These are phyloP conservation scores for Pelvicachromis taeniatus DNA, from an alignment of 2,113 vertebrate genomes.

Conservation along the genomic window DNA sequence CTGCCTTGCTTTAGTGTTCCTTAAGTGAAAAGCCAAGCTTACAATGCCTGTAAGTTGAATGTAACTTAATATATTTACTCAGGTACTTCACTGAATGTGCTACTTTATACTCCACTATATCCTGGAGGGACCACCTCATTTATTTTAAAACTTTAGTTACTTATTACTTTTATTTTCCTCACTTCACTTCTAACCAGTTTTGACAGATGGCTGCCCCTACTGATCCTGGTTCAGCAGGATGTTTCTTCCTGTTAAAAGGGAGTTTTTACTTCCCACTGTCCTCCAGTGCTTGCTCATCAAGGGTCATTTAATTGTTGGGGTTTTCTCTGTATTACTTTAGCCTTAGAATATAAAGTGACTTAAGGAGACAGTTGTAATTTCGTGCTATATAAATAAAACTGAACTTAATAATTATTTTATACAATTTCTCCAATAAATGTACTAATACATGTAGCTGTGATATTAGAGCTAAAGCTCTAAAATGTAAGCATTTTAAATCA, in stretches of 20 bases:
- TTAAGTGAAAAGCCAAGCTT: slow-evolving; percentile 22
- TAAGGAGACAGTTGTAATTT: background rate
- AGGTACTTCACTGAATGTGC: background rate
- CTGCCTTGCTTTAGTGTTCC: background rate
- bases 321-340: background rate
- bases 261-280: background rate
- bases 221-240: background rate
- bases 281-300: background rate
- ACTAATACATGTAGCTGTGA: background rate
- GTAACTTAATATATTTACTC: background rate
- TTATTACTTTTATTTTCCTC: background rate
- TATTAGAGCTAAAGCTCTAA: background rate
- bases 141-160: background rate
- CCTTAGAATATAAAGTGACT: background rate
- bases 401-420: background rate
- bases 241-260: background rate
- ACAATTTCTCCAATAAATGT: background rate
- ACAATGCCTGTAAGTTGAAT: background rate
- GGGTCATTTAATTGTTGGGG: background rate
- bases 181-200: background rate
- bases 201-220: background rate
- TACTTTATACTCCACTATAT: background rate
- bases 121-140: background rate
- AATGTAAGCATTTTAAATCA: background rate
- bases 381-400: background rate